These are phyloP conservation scores for Chelidonichthys spinosus DNA, from an alignment of 2,797 vertebrate genomes.

Conservation along the genomic window DNA sequence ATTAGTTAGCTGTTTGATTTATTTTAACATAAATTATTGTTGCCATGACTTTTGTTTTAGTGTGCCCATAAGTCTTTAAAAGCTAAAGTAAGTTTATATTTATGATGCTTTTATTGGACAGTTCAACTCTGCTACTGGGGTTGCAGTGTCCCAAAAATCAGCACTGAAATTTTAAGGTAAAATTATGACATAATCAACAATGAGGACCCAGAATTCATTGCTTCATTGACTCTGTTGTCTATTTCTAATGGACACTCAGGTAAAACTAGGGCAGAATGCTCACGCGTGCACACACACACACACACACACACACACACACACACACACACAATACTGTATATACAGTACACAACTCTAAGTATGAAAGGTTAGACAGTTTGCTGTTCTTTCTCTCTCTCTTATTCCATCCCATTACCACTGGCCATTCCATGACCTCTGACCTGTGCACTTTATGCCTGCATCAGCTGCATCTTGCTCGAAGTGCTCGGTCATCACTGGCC, in stretches of 20 bases:
- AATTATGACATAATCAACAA: not conserved
- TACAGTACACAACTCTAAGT: constrained; percentile 2
- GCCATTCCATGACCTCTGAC: constrained; percentile 87
- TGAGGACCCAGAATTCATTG: not conserved
- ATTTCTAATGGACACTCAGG: no score
- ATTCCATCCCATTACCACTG: constrained; percentile 86
- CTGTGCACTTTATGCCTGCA: constrained; percentile 86
- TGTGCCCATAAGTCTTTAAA: no score
- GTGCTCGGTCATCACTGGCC: constrained; percentile 30
- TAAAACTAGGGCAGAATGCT: constrained; percentile 42
- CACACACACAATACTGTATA: not conserved
- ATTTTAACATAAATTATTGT: no score
- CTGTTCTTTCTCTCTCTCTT: constrained; percentile 17
- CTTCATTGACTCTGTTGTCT: no score
- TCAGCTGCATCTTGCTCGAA: constrained; percentile 85
- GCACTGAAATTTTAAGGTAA: not conserved
- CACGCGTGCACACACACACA: constrained; percentile 21
- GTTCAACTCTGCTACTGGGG: not conserved
- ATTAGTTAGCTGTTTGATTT: not conserved
- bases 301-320: constrained; percentile 24
- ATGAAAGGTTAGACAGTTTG: constrained; percentile 15
- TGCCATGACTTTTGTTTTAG: no score
- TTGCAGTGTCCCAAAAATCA: not conserved
- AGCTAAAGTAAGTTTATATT: no score
- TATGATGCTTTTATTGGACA: not conserved